A percentile compares a stretch with the other conserved stretches of the same genome.
phyloP scores from a whole-genome alignment of 2,797 vertebrate species.

The Mus spretus region DNA sequence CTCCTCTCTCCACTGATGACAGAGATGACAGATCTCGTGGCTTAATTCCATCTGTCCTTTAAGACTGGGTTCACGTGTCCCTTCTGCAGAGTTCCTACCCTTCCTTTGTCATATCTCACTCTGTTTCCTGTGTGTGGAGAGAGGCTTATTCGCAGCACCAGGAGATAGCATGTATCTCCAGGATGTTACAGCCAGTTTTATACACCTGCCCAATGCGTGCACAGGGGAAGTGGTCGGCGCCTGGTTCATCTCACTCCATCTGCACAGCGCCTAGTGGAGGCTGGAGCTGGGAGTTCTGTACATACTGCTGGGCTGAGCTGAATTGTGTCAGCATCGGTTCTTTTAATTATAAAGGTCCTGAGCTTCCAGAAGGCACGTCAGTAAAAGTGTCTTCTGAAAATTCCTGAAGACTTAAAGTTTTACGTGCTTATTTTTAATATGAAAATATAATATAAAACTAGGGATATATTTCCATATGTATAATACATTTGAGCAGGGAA shows the following conservation, averaged over 20 bases:
- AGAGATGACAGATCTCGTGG: not conserved
- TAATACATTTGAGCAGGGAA: not conserved
- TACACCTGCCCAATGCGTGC: not conserved
- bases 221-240: not conserved
- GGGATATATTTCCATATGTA: not conserved
- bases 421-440: constrained; percentile 49
- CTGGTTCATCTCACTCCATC: not conserved
- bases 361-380: not conserved
- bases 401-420: constrained; percentile 6
- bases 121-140: not conserved
- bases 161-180: not conserved
- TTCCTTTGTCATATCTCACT: rapidly evolving
- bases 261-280: not conserved
- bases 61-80: not conserved
- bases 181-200: not conserved
- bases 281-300: not conserved
- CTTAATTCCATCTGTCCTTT: not conserved
- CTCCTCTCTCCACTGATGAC: not conserved
- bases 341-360: constrained; percentile 15
- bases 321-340: not conserved
- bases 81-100: not conserved
- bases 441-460: not conserved
- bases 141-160: not conserved
- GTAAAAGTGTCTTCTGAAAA: constrained; percentile 43
- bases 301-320: not conserved